Evolutionary conservation across 2,888 invertebrate species (phyloP).

Genomic region (Tipula unca): DNA sequence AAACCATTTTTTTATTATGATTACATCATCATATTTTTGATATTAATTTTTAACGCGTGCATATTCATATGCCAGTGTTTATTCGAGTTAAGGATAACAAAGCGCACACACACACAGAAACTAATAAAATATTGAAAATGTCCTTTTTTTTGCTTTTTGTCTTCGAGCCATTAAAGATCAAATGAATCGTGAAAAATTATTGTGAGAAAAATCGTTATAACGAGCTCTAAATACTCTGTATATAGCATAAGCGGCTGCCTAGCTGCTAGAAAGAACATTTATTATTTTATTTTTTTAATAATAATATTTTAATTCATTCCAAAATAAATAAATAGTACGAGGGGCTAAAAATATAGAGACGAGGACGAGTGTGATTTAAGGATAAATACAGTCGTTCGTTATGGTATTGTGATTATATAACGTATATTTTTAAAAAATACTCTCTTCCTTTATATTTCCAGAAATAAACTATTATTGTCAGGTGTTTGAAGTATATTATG

Average conservation of each 20-base stretch:
- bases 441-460: not conserved
- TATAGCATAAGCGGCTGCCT: not conserved
- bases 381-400: slow-evolving; percentile 4
- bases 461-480: not conserved
- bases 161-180: slow-evolving; percentile 14
- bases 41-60: slow-evolving; percentile 14
- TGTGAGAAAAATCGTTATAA: slow-evolving; percentile 18
- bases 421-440: not conserved
- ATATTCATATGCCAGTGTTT: not conserved
- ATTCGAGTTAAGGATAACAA: not conserved
- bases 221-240: not conserved
- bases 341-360: not conserved
- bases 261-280: not conserved
- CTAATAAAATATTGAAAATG: slow-evolving; percentile 14
- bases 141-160: not conserved
- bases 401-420: not conserved
- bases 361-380: not conserved
- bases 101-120: not conserved
- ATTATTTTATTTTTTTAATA: not conserved
- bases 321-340: not conserved
- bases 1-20: not conserved
- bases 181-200: slow-evolving; percentile 19
- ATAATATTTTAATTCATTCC: not conserved
- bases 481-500: not conserved
- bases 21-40: not conserved